A percentile compares a stretch with the other conserved stretches of the same genome.
Evolutionary conservation across 1,140 invertebrate species (phyloP).

Genomic region (Aphidius gifuensis): DNA sequence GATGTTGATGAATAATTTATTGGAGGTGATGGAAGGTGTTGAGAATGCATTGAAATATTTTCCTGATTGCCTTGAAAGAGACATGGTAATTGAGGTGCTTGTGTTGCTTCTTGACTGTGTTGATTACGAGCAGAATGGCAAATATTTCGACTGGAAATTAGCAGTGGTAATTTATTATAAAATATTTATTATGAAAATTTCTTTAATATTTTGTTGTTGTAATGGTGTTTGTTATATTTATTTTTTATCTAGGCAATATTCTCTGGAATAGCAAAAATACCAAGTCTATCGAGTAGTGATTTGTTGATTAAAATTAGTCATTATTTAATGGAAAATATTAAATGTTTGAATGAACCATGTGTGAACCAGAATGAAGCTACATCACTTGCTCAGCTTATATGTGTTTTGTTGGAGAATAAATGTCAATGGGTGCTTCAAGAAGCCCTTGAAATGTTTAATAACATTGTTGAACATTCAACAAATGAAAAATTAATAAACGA

Average conservation of each 20-base stretch:
- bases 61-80: background rate
- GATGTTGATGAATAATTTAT: background rate
- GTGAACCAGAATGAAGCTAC: background rate
- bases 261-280: background rate
- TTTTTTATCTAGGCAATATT: background rate
- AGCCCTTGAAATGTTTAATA: conserved; percentile 15
- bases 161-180: background rate
- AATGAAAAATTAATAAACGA: conserved; percentile 10
- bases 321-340: background rate
- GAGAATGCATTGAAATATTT: background rate
- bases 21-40: background rate
- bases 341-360: background rate
- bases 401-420: conserved; percentile 7
- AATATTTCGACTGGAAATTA: conserved; percentile 1
- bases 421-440: conserved; percentile 13
- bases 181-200: background rate
- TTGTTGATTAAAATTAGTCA: conserved; percentile 9
- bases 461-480: conserved; percentile 4
- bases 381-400: background rate
- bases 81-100: background rate
- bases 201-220: background rate
- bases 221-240: background rate
- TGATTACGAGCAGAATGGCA: background rate
- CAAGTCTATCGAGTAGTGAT: background rate
- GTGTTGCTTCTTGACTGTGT: background rate